Evolutionary conservation across 35 echinoderm and acorn worm species (phyloP).

Genomic region (Ptychodera flava): DNA sequence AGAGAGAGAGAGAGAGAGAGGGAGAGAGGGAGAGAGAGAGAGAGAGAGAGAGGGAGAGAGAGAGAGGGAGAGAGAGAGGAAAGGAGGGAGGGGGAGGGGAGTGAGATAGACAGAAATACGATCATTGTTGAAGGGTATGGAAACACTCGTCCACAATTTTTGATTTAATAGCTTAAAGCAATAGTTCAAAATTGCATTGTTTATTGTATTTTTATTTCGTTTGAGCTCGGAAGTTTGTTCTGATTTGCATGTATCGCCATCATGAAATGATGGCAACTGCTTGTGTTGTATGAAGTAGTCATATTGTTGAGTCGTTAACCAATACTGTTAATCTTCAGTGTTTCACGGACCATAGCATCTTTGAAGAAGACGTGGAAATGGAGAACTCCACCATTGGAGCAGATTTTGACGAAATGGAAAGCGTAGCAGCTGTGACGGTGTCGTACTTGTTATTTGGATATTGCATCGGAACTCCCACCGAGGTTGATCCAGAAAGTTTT

Average conservation of each 20-base stretch:
- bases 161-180: neutral
- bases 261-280: no score
- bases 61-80: no score
- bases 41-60: no score
- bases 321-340: slow-evolving; percentile 26
- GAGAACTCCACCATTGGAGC: slow-evolving; percentile 46
- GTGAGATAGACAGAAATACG: no score
- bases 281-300: neutral
- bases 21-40: no score
- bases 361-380: slow-evolving; percentile 37
- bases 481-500: slow-evolving; percentile 34
- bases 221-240: neutral
- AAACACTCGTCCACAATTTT: neutral
- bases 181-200: neutral
- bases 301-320: neutral
- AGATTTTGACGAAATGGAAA: slow-evolving; percentile 26
- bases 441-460: slow-evolving; percentile 54
- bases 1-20: no score
- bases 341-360: slow-evolving; percentile 48
- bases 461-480: slow-evolving; percentile 61
- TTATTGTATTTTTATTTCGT: neutral
- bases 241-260: no score
- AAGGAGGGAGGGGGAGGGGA: no score
- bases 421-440: slow-evolving; percentile 27
- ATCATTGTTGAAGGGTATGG: neutral